Percentiles rank a stretch among this genome's conserved stretches.
Conservation (phyloP, 2,113 vertebrate species). For the Empidonax traillii region DNA sequence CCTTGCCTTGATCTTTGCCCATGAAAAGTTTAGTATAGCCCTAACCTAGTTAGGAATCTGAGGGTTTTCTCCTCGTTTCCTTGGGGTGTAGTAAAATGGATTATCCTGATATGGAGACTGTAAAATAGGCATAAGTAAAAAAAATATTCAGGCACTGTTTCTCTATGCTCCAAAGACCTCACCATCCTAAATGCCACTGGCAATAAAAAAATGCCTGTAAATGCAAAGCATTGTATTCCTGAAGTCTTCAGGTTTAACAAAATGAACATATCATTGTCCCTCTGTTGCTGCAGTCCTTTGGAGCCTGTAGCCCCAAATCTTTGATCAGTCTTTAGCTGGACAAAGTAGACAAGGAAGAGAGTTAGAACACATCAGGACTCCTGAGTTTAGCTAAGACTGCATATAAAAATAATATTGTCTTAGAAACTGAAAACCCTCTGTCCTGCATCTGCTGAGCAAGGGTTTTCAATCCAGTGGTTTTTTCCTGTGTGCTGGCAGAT, state of each 20-base stretch:
- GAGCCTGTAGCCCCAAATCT: not conserved
- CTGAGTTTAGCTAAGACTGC: not conserved
- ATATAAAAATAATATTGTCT: conserved; percentile 28
- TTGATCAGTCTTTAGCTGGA: not conserved
- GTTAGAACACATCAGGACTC: not conserved
- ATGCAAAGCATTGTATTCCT: not conserved
- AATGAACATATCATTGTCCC: not conserved
- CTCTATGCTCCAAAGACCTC: not conserved
- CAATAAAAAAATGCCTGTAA: not conserved
- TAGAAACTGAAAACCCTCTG: not conserved
- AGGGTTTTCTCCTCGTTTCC: not conserved
- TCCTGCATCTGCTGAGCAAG: conserved; percentile 37
- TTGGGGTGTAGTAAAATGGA: not conserved
- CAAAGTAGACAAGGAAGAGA: not conserved
- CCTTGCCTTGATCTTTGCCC: not conserved
- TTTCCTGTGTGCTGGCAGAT: not conserved
- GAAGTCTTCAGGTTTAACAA: not conserved
- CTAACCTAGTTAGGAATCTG: not conserved
- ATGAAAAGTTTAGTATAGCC: not conserved
- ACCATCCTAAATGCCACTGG: not conserved
- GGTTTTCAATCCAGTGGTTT: not conserved
- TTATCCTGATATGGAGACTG: not conserved
- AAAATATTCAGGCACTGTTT: not conserved
- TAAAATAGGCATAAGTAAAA: not conserved
- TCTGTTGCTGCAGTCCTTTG: not conserved